A percentile compares a stretch with the other conserved stretches of the same genome.
phyloP scores from a whole-genome alignment of 2,888 invertebrate genomes.

The Lithophane ornitopus region DNA sequence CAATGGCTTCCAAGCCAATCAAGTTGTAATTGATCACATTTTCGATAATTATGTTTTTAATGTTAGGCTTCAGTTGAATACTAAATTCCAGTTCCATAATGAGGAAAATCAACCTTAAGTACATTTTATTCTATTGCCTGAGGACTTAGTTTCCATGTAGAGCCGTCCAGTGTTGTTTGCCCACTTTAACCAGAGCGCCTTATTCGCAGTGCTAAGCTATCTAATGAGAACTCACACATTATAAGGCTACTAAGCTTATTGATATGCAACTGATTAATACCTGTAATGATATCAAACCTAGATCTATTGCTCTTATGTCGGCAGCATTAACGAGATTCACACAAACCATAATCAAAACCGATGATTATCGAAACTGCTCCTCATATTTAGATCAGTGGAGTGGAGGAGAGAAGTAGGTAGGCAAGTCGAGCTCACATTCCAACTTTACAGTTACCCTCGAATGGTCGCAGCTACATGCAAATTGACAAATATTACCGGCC shows the following conservation, averaged over 20 bases:
- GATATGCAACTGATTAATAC: slow-evolving; percentile 25
- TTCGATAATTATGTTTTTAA: slow-evolving; percentile 9
- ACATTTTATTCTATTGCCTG: neutral
- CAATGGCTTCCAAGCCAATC: neutral
- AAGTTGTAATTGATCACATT: slow-evolving; percentile 20
- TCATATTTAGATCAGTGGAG: slow-evolving; percentile 76
- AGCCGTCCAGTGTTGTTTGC: neutral
- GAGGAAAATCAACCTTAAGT: neutral
- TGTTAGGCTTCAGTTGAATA: neutral
- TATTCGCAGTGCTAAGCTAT: neutral
- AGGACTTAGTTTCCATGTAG: neutral
- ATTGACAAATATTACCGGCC: slow-evolving; percentile 84
- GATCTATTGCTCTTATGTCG: slow-evolving; percentile 13
- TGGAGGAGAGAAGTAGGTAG: slow-evolving; percentile 76
- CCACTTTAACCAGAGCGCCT: slow-evolving; percentile 1
- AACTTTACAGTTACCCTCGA: slow-evolving; percentile 82
- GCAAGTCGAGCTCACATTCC: slow-evolving; percentile 79
- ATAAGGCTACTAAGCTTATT: slow-evolving; percentile 10
- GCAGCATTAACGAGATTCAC: slow-evolving; percentile 41
- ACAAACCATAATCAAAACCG: slow-evolving; percentile 54
- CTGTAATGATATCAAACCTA: slow-evolving; percentile 32
- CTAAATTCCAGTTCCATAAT: neutral
- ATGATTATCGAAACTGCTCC: slow-evolving; percentile 65
- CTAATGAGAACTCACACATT: slow-evolving; percentile 4
- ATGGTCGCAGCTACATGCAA: slow-evolving; percentile 77